Conservation (phyloP, 2,113 vertebrate genomes). For the Pelodiscus sinensis region DNA sequence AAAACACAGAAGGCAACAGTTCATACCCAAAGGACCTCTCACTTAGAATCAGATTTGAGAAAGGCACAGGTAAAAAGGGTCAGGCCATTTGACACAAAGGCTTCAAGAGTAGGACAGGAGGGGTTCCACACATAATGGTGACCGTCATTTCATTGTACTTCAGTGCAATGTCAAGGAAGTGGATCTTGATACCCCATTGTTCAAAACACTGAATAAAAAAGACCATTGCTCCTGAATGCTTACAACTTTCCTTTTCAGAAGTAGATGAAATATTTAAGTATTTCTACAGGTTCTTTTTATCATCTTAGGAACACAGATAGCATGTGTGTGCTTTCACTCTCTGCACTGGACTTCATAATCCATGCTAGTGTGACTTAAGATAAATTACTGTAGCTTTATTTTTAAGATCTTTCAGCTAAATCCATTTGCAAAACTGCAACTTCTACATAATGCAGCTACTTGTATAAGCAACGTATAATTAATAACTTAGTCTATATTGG, state of each 20-base stretch:
- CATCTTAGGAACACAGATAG: background rate
- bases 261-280: background rate
- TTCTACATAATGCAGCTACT: no score
- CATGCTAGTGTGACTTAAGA: background rate
- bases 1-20: conserved; percentile 28
- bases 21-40: background rate
- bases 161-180: no score
- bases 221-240: rapidly evolving
- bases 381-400: background rate
- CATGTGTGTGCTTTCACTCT: background rate
- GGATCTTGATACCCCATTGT: background rate
- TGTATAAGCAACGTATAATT: no score
- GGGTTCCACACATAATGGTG: conserved; percentile 22
- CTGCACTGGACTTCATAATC: conserved; percentile 8
- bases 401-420: no score
- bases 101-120: conserved; percentile 32
- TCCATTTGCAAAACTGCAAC: no score
- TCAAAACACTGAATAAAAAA: background rate
- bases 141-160: no score
- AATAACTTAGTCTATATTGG: no score
- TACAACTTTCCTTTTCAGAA: background rate
- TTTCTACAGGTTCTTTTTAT: background rate
- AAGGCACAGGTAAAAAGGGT: conserved; percentile 26
- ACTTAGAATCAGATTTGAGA: conserved; percentile 24
- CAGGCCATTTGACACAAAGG: conserved; percentile 21